A percentile compares a stretch with the other conserved stretches of the same genome.
Evolutionary conservation across 2,797 vertebrate genomes (phyloP).

Genomic region (Chromobotia macracanthus): DNA sequence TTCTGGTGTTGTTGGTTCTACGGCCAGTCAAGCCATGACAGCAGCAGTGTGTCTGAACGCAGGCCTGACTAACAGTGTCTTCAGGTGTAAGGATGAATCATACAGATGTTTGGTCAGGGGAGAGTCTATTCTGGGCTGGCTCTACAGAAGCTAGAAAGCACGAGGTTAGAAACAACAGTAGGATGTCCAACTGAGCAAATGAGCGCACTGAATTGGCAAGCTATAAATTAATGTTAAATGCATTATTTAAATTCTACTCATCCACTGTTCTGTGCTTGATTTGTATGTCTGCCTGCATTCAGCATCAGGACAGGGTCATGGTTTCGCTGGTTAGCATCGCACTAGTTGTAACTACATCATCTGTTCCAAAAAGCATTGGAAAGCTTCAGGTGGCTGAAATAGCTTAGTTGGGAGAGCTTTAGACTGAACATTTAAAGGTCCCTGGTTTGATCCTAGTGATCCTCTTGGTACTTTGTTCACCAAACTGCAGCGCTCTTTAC

Average conservation of each 20-base stretch:
- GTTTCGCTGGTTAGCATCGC: neutral
- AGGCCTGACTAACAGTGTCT: slow-evolving; percentile 4
- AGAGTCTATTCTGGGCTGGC: neutral
- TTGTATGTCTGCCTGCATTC: neutral
- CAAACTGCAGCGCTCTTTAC: no score
- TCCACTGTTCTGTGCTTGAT: neutral
- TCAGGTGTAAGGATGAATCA: slow-evolving; percentile 22
- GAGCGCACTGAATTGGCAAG: neutral
- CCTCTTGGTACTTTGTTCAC: no score
- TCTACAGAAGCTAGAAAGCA: neutral
- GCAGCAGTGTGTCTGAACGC: neutral
- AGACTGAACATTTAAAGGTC: no score
- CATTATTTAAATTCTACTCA: neutral
- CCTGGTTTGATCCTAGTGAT: no score
- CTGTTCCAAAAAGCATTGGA: neutral
- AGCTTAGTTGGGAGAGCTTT: no score
- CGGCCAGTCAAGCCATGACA: neutral
- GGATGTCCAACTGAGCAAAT: neutral
- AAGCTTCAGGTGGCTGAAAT: no score
- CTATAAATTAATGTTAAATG: slow-evolving; percentile 3
- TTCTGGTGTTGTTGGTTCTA: neutral
- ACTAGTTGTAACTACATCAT: no score
- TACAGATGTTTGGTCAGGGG: neutral
- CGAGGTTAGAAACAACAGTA: neutral
- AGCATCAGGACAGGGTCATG: neutral